A percentile compares a stretch with the other conserved stretches of the same genome.
phyloP scores from a whole-genome alignment of 2,888 invertebrate species.

The Zygogramma bicolorata region DNA sequence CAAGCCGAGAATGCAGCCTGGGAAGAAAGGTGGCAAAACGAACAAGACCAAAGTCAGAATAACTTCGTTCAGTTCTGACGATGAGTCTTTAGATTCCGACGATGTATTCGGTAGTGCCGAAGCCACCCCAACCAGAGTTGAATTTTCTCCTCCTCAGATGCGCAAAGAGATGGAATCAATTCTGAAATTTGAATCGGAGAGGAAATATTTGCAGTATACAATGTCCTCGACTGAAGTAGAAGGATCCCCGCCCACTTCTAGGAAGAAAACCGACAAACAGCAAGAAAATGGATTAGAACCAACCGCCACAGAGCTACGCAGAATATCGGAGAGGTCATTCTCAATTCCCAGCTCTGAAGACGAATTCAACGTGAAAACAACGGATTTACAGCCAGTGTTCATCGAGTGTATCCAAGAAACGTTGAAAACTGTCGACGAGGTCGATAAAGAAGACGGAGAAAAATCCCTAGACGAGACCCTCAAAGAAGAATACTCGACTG shows the following conservation, averaged over 20 bases:
- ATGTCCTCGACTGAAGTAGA: slow-evolving; percentile 85
- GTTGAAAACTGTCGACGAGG: slow-evolving; percentile 59
- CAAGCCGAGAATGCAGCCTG: slow-evolving; percentile 74
- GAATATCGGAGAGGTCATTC: slow-evolving; percentile 81
- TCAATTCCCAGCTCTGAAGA: slow-evolving; percentile 83
- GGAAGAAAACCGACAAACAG: slow-evolving; percentile 76
- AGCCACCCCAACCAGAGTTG: slow-evolving; percentile 78
- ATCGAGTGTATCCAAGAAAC: slow-evolving; percentile 57
- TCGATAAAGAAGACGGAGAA: slow-evolving; percentile 59
- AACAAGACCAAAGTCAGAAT: slow-evolving; percentile 78
- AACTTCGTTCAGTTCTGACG: slow-evolving; percentile 82
- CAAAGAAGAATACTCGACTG: slow-evolving; percentile 54
- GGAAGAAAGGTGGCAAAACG: slow-evolving; percentile 73
- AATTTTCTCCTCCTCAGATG: slow-evolving; percentile 82
- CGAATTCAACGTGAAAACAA: slow-evolving; percentile 73
- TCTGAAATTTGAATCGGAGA: slow-evolving; percentile 78
- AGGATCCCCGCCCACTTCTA: slow-evolving; percentile 80
- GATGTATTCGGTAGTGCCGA: slow-evolving; percentile 83
- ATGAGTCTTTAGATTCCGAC: slow-evolving; percentile 82
- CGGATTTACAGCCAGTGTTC: slow-evolving; percentile 68
- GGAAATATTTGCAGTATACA: slow-evolving; percentile 70
- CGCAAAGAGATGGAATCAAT: slow-evolving; percentile 82
- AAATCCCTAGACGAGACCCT: slow-evolving; percentile 62
- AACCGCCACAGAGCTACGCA: slow-evolving; percentile 74
- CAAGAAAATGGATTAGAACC: slow-evolving; percentile 73